These are phyloP conservation scores for Drosophila sproati DNA, from an alignment of 1,140 invertebrate species.

Conservation along the genomic window DNA sequence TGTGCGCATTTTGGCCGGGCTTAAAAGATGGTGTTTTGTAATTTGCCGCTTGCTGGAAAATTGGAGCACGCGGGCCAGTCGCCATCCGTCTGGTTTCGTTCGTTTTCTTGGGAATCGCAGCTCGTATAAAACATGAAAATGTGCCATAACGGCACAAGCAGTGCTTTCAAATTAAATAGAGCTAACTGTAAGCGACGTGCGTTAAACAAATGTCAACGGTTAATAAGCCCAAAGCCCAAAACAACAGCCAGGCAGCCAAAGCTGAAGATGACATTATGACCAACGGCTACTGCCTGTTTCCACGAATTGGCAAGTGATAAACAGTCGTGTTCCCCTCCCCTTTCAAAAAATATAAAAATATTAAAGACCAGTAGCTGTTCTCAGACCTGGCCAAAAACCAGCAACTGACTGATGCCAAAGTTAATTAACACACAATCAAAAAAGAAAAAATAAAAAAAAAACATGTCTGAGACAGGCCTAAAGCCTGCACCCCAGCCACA, in stretches of 20 bases:
- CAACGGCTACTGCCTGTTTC: slow-evolving; percentile 44
- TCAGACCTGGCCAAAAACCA: slow-evolving; percentile 39
- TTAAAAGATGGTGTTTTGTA: slow-evolving; percentile 53
- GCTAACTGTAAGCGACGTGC: slow-evolving; percentile 73
- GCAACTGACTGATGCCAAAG: slow-evolving; percentile 57
- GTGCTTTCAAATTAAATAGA: slow-evolving; percentile 59
- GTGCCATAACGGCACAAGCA: slow-evolving; percentile 72
- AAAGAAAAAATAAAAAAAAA: slow-evolving; percentile 3
- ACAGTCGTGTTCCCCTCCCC: too few species aligned
- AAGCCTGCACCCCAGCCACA: slow-evolving; percentile 20
- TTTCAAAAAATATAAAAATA: neutral
- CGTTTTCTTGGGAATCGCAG: slow-evolving; percentile 63
- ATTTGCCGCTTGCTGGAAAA: slow-evolving; percentile 27
- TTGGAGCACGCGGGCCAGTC: slow-evolving; percentile 42
- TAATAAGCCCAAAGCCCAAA: slow-evolving; percentile 59
- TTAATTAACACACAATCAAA: slow-evolving; percentile 81
- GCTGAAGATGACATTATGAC: slow-evolving; percentile 40
- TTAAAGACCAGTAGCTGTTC: slow-evolving; percentile 45
- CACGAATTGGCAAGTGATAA: slow-evolving; percentile 71
- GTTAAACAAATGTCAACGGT: slow-evolving; percentile 79
- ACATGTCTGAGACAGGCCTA: slow-evolving; percentile 5
- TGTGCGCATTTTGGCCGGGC: slow-evolving; percentile 21
- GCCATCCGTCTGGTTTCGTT: slow-evolving; percentile 12
- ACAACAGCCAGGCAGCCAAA: slow-evolving; percentile 6
- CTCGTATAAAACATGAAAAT: slow-evolving; percentile 65